A percentile compares a stretch with the other conserved stretches of the same genome.
phyloP scores from a whole-genome alignment of 2,797 vertebrate genomes.

The Xenentodon cancila region DNA sequence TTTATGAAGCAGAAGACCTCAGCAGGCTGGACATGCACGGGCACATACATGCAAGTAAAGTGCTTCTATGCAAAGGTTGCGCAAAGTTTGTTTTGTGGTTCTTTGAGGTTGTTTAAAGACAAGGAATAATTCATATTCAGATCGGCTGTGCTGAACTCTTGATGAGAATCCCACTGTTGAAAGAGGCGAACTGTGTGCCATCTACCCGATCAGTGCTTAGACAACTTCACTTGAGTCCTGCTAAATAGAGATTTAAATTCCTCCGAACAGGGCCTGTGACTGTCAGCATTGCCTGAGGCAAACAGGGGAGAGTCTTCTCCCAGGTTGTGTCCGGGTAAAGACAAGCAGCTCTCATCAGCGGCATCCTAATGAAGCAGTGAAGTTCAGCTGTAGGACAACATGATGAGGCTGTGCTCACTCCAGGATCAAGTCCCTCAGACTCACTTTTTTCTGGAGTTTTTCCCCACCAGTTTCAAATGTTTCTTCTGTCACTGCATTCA shows the following conservation, averaged over 20 bases:
- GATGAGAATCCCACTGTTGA: conserved; percentile 58
- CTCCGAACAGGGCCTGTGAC: conserved; percentile 55
- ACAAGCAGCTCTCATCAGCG: conserved; percentile 41
- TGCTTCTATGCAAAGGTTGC: background rate
- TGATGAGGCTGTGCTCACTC: background rate
- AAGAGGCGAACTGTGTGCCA: conserved; percentile 37
- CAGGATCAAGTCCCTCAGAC: background rate
- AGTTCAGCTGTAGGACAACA: conserved; percentile 63
- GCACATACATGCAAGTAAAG: background rate
- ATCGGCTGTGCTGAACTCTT: conserved; percentile 46
- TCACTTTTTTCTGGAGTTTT: background rate
- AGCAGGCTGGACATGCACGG: conserved; percentile 19
- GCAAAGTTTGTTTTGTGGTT: background rate
- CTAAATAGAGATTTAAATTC: conserved; percentile 70
- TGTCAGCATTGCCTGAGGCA: conserved; percentile 58
- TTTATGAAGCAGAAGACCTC: conserved; percentile 18
- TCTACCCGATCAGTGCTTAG: conserved; percentile 42
- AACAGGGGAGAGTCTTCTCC: conserved; percentile 34
- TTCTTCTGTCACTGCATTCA: conserved; percentile 28
- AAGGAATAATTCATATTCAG: conserved; percentile 16
- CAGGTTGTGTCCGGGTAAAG: conserved; percentile 38
- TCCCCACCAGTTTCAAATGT: background rate
- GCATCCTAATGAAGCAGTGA: conserved; percentile 61
- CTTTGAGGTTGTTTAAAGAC: conserved; percentile 14
- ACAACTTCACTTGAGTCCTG: conserved; percentile 42